Conservation (phyloP, 2,113 vertebrate species). For the Pluvianellus socialis region DNA sequence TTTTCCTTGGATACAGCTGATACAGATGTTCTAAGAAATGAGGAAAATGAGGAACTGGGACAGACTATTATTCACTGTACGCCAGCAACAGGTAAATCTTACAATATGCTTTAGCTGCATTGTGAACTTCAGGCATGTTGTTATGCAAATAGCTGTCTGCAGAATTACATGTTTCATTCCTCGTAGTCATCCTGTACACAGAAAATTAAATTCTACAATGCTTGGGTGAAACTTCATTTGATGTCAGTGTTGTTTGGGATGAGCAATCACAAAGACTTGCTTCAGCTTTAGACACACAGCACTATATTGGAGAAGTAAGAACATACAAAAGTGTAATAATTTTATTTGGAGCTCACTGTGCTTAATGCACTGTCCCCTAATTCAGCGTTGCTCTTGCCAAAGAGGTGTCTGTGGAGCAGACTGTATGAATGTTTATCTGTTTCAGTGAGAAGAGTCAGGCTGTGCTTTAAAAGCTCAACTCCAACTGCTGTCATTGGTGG, state of each 20-base stretch:
- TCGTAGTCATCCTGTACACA: not conserved
- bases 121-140: not conserved
- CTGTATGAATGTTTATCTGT: not conserved
- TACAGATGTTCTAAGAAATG: slow-evolving; percentile 58
- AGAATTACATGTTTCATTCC: not conserved
- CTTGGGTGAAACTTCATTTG: not conserved
- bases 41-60: slow-evolving; percentile 83
- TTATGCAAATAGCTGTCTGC: not conserved
- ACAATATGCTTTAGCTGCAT: not conserved
- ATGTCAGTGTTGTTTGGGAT: not conserved
- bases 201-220: not conserved
- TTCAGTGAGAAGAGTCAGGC: not conserved
- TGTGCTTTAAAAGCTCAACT: not conserved
- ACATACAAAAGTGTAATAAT: not conserved
- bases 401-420: not conserved
- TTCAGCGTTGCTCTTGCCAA: not conserved
- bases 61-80: slow-evolving; percentile 90
- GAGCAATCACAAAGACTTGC: not conserved
- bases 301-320: not conserved
- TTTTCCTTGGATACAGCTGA: slow-evolving; percentile 63
- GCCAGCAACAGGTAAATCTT: slow-evolving; percentile 87
- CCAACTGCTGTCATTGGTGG: not conserved
- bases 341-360: not conserved
- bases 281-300: not conserved
- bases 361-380: not conserved